Evolutionary conservation across 1,140 invertebrate species (phyloP), one percentile per base, ranked within the genome.

Genomic region (Diabrotica undecimpunctata): DNA sequence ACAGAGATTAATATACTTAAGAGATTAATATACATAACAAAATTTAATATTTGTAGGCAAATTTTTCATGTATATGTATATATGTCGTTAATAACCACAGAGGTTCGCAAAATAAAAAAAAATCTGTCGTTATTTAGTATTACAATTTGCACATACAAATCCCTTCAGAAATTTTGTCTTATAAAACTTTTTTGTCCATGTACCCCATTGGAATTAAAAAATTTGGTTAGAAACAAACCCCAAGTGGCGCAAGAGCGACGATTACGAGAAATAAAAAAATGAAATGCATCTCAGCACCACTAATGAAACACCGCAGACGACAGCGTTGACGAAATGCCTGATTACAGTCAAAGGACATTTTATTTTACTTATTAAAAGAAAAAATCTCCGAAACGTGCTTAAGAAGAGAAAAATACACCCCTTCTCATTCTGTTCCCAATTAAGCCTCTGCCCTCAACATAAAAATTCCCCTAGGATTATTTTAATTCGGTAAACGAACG

Each of bases 381-480:
- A 46, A 46, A 46, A 46, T 46, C 41, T 46, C 41, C 41, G 41
- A 46, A 46, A 46, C 41, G 41, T 46, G 41, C 41, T 46, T 46
- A 46, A 46, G 41, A 8, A 46, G 41, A 46, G 41, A n/a, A 46
- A 46, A 46, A 46, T 46, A 46, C 41, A 46, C 41, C 41, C 41
- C 41, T 46, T 46, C n/a, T 46, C 41, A 46, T 46, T 46, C 41
- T 46, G 41, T n/a, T 46, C 41, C 41, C 41, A 46, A 46, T 46
- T 46, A 46, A 46, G 41, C 41, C 8, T 46, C 41, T 46, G 36
- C 25, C 55, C 55, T 12, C 6, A n/a, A 10, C 5, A 14, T 37
- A 57, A 57, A 57, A 41, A 12, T 37, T 57, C 55, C 55, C 55
- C 37, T 12, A 36, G 55, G 55, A 57, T 37, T 37, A 57, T 57